Percentiles rank a stretch among this genome's conserved stretches.
These are phyloP conservation scores for Oplegnathus fasciatus DNA, from an alignment of 2,113 vertebrate species.

Conservation along the genomic window DNA sequence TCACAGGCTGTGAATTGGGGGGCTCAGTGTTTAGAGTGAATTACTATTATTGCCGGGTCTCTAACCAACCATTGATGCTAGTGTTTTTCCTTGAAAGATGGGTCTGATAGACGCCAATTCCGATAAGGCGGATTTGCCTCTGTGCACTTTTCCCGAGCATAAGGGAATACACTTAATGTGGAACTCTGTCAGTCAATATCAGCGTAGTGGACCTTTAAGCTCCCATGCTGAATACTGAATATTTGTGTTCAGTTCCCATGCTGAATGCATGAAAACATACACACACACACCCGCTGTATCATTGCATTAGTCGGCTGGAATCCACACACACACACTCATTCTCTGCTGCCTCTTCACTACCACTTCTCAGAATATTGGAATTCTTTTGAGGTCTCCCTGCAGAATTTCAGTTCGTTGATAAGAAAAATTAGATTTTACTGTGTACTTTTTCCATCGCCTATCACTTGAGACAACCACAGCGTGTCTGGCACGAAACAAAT, in stretches of 20 bases:
- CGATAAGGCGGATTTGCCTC: constrained; percentile 54
- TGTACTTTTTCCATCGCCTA: constrained; percentile 19
- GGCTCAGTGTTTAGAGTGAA: constrained; percentile 48
- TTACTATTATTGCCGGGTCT: constrained; percentile 42
- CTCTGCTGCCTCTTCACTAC: background rate
- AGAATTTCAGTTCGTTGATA: constrained; percentile 24
- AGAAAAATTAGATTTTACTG: constrained; percentile 38
- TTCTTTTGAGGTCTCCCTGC: constrained; percentile 19
- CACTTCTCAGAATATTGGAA: constrained; percentile 23
- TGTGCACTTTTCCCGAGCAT: constrained; percentile 46
- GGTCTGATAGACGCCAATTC: constrained; percentile 47
- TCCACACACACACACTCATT: constrained; percentile 1
- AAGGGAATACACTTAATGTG: constrained; percentile 43
- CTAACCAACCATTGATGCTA: constrained; percentile 32
- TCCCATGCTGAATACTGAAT: constrained; percentile 27
- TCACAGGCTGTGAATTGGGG: constrained; percentile 40
- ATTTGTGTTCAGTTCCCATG: constrained; percentile 47
- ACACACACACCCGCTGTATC: background rate
- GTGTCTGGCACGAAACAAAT: constrained; percentile 22
- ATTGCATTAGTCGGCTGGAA: background rate
- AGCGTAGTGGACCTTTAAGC: constrained; percentile 23
- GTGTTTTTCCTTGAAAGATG: constrained; percentile 51
- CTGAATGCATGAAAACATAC: constrained; percentile 9
- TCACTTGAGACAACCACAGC: constrained; percentile 18
- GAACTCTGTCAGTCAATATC: constrained; percentile 43